Evolutionary conservation across 2,797 vertebrate species (phyloP).

Genomic region (Nyctibius grandis): DNA sequence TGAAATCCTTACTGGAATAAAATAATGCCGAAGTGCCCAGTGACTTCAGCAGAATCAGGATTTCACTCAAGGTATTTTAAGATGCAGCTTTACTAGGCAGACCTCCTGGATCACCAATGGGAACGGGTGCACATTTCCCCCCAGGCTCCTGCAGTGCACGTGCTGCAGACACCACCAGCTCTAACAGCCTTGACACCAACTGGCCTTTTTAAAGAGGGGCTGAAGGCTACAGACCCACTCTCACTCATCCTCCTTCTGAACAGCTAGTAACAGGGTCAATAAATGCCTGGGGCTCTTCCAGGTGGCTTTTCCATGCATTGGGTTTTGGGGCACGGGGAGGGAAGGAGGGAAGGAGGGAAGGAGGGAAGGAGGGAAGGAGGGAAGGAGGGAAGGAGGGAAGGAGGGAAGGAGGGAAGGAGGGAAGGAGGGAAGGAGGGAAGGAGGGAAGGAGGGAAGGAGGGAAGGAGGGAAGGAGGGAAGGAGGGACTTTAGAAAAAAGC

Average conservation of each 20-base stretch:
- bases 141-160: not conserved
- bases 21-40: not conserved
- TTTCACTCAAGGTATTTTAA: not conserved
- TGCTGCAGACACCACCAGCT: not conserved
- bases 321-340: not conserved
- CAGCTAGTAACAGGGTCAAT: not conserved
- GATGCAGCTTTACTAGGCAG: not conserved
- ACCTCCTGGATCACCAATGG: not conserved
- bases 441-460: too few species aligned
- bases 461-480: too few species aligned
- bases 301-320: not conserved
- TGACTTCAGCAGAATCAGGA: not conserved
- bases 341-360: not conserved
- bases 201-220: accelerated
- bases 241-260: not conserved
- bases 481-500: not conserved
- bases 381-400: too few species aligned
- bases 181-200: not conserved
- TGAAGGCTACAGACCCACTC: not conserved
- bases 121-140: not conserved
- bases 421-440: too few species aligned
- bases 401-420: too few species aligned
- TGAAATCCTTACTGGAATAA: slow-evolving; percentile 6
- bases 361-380: not conserved
- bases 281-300: not conserved